Base-by-base conservation (phyloP, 2,888 invertebrate species). In the Venustoraphidia nigricollis region DNA sequence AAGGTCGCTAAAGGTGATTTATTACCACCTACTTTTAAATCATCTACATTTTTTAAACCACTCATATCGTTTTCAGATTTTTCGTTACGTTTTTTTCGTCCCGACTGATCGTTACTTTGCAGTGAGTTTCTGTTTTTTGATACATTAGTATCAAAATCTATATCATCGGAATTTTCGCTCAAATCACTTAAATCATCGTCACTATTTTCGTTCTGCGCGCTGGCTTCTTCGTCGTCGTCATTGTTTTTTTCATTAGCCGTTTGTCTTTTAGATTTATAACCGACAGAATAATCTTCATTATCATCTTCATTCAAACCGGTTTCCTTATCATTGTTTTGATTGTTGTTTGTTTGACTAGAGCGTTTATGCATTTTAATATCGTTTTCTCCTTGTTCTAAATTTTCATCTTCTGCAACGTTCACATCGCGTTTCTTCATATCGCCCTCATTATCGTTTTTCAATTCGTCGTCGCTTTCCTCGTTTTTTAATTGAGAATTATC, bases 11-110 rank as follows among this genome's bases (percentile, higher is more conserved):
- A 48, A 9, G 58, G 58, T 3, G 58, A 58, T 50, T 59, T 59
- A 47, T 59, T 59, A 2, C 59, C 59, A 47, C 58, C 58, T 10
- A 59, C 58, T 5, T 59, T 59, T 47, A 59, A 48, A 46, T 59
- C 59, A 1, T 59, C 59, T 8, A 58, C 58, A n/a, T 52, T 52
- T 48, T 58, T 57, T 36, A 59, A 49, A 9, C 57, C 57, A 47
- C 58, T 58, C 52, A 59, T 52, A 38, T 57, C 56, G 17, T 38
- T 52, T 4, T 53, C 54, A 10, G 49, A 46, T 45, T 51, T 41
- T 27, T 10, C 11, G 5, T 17, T 13, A 34, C 44, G 44, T 44
- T 44, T 44, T 10, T 44, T 44, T 27, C 44, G 27, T 27, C 27
- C 27, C 3, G 27, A 27, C 27, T 27, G 27, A 6, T 27, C 27